phyloP scores from a whole-genome alignment of 2,113 vertebrate genomes.

The Erpornis zantholeuca region DNA sequence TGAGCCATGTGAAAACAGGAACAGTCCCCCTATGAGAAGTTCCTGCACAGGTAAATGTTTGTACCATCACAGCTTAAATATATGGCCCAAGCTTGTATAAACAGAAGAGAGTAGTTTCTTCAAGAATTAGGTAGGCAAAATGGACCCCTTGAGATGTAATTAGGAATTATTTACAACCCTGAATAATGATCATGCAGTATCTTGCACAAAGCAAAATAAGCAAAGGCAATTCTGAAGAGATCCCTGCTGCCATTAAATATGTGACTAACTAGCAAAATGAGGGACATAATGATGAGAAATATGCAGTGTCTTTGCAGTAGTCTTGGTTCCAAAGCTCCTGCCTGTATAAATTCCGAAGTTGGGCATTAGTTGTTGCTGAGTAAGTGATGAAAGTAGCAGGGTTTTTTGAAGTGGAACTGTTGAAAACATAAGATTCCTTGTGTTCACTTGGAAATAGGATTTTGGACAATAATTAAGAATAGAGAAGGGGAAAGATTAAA shows the following conservation, averaged over 20 bases:
- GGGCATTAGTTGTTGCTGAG: background rate
- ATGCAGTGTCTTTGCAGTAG: background rate
- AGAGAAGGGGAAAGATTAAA: background rate
- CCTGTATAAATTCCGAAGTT: background rate
- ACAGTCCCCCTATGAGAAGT: background rate
- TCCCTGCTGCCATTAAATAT: slow-evolving; percentile 56
- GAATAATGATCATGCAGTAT: slow-evolving; percentile 55
- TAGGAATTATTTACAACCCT: slow-evolving; percentile 62
- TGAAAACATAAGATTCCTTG: background rate
- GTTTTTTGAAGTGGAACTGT: background rate
- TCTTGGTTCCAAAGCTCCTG: slow-evolving; percentile 3
- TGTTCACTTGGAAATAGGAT: background rate
- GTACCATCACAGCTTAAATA: slow-evolving; percentile 7
- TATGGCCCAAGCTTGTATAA: slow-evolving; percentile 35
- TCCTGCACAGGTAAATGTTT: background rate
- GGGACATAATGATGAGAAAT: slow-evolving; percentile 39
- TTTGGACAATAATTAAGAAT: background rate
- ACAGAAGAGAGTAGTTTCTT: slow-evolving; percentile 41
- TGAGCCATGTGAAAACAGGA: background rate
- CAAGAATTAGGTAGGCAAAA: slow-evolving; percentile 52
- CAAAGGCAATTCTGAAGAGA: slow-evolving; percentile 52
- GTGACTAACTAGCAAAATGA: slow-evolving; percentile 63
- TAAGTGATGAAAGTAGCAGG: background rate
- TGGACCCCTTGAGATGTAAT: slow-evolving; percentile 62
- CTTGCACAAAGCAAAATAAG: slow-evolving; percentile 63